Conservation (phyloP, 2,888 invertebrate species). For the Andrena marginata region DNA sequence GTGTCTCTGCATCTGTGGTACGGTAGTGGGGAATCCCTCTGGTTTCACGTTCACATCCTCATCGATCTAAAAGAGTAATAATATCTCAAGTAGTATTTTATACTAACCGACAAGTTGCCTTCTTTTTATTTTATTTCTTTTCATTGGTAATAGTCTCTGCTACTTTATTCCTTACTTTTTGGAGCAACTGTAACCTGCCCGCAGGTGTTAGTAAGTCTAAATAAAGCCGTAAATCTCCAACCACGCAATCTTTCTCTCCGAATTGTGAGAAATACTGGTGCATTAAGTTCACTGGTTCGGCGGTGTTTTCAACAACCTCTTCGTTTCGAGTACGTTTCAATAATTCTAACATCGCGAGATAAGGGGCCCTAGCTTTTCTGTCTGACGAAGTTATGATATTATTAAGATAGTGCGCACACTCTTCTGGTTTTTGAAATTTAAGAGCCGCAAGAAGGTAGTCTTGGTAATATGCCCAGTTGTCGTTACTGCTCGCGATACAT, state of each 20-base stretch:
- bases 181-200: conserved; percentile 87
- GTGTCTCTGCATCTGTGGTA: conserved; percentile 93
- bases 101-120: not conserved
- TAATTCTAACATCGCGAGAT: conserved; percentile 93
- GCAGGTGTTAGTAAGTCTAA: conserved; percentile 89
- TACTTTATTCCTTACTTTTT: conserved; percentile 72
- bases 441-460: conserved; percentile 85
- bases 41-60: conserved; percentile 80
- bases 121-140: not conserved
- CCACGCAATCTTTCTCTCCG: conserved; percentile 94
- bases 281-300: conserved; percentile 88
- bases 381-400: conserved; percentile 76
- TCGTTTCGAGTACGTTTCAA: conserved; percentile 87
- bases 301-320: conserved; percentile 72
- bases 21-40: conserved; percentile 82
- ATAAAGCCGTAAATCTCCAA: conserved; percentile 93
- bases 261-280: conserved; percentile 93
- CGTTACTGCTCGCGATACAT: conserved; percentile 79
- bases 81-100: not conserved
- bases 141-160: not conserved
- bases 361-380: conserved; percentile 90
- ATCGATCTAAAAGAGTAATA: conserved; percentile 74
- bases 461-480: conserved; percentile 85
- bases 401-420: conserved; percentile 83
- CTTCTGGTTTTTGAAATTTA: conserved; percentile 79